These are phyloP conservation scores for Apus apus DNA, from an alignment of 2,113 vertebrate species.

Conservation along the genomic window DNA sequence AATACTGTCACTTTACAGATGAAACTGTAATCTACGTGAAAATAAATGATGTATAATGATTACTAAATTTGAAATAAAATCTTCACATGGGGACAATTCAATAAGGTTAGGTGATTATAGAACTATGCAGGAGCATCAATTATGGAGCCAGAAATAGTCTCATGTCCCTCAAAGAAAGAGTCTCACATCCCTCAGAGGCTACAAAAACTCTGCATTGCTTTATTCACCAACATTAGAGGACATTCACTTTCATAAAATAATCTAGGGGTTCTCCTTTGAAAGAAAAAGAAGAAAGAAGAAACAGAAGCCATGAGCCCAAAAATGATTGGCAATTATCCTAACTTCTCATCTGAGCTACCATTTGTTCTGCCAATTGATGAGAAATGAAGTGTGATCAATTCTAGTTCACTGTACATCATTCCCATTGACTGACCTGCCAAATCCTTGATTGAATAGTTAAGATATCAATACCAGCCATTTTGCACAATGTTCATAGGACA, in stretches of 20 bases:
- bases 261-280: background rate
- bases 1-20: slow-evolving; percentile 62
- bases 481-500: slow-evolving; percentile 16
- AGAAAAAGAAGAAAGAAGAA: background rate
- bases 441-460: slow-evolving; percentile 68
- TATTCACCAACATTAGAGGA: slow-evolving; percentile 49
- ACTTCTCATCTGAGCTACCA: slow-evolving; percentile 59
- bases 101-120: slow-evolving; percentile 72
- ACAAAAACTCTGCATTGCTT: slow-evolving; percentile 47
- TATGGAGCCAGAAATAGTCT: slow-evolving; percentile 59
- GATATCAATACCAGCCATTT: slow-evolving; percentile 44
- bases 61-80: slow-evolving; percentile 72
- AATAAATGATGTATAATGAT: slow-evolving; percentile 73
- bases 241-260: slow-evolving; percentile 32
- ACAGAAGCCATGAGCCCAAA: slow-evolving; percentile 1
- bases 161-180: slow-evolving; percentile 1
- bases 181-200: slow-evolving; percentile 24
- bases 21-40: slow-evolving; percentile 65
- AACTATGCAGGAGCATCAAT: slow-evolving; percentile 53
- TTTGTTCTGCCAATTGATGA: slow-evolving; percentile 72
- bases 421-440: slow-evolving; percentile 70
- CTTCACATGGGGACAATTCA: slow-evolving; percentile 59
- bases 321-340: slow-evolving; percentile 58
- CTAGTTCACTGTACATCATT: slow-evolving; percentile 49
- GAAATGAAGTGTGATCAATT: slow-evolving; percentile 77